phyloP scores from a whole-genome alignment of 1,140 invertebrate species.

The Apocrypta bakeri region DNA sequence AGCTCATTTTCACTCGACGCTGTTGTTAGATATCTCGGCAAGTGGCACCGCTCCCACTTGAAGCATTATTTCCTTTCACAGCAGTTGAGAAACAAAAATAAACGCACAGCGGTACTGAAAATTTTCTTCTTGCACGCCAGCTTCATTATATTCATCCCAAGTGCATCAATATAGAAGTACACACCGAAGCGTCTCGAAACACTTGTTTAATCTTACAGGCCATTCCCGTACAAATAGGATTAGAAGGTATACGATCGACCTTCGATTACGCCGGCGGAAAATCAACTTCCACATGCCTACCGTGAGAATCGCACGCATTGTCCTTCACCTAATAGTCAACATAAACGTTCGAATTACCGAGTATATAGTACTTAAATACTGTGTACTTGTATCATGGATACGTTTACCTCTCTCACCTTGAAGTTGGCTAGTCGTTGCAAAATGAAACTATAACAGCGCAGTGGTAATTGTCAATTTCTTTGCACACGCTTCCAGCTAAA shows the following conservation, averaged over 20 bases:
- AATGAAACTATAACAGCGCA: conserved; percentile 14
- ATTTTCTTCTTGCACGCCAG: background rate
- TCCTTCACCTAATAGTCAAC: conserved; percentile 50
- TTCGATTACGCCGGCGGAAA: conserved; percentile 43
- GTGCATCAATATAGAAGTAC: too few species aligned
- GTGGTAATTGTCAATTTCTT: conserved; percentile 32
- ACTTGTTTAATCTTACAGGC: conserved; percentile 17
- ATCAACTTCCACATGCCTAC: conserved; percentile 49
- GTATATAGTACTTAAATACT: conserved; percentile 24
- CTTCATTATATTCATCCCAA: background rate
- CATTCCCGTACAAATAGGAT: conserved; percentile 34
- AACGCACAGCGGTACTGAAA: background rate
- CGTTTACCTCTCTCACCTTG: conserved; percentile 44
- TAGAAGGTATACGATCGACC: conserved; percentile 49
- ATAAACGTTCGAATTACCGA: conserved; percentile 40
- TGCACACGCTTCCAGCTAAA: background rate
- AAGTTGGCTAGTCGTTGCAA: conserved; percentile 17
- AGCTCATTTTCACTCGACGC: background rate
- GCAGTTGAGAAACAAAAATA: background rate
- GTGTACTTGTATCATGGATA: background rate
- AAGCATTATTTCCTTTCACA: background rate
- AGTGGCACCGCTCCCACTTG: background rate
- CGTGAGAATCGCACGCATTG: conserved; percentile 50
- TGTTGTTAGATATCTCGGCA: background rate
- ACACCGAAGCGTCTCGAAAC: background rate